Base-by-base conservation (phyloP, 2,888 invertebrate genomes). In the Listrodromus nycthemerus region DNA sequence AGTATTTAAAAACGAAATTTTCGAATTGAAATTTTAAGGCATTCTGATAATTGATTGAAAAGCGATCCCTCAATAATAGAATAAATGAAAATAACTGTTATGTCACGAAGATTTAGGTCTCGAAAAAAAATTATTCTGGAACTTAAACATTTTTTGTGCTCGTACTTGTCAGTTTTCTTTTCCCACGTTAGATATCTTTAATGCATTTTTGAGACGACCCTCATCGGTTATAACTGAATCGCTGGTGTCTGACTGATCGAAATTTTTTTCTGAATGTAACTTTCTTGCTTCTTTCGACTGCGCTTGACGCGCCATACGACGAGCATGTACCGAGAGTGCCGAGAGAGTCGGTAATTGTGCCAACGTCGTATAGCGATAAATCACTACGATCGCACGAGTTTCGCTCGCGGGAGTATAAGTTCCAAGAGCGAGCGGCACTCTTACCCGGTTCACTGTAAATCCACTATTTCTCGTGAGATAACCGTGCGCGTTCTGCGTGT, bases 391-490 rank as follows among this genome's bases (percentile, higher is more conserved):
- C 82, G 75, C 55, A n/a, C 27, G 66, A 76, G 50, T 73, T 67
- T 66, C 66, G 13, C 63, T 41, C 74, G 69, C 77, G 79, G 63
- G 66, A 82, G 73, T 85, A 84, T 85, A 86, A 88, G 86, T 88
- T 88, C 87, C 85, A 65, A 86, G 86, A 82, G 85, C 75, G 82
- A 71, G 82, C 84, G 81, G 82, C 82, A 82, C 84, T 85, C 82
- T 86, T 84, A 76, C 83, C 81, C 63, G 85, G 84, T 90, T 90
- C 90, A 87, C 85, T 89, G 89, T 89, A 90, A 90, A 90, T 90
- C 90, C 89, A 90, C 90, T 88, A 89, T 89, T 90, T 86, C 86
- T 89, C 87, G 88, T 86, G 86, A 77, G 79, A 75, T 75, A 73
- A 63, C 77, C 58, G 63, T 37, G 63, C 65, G 67, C 52, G 37